These are phyloP conservation scores for Pollimyrus isidori DNA, from an alignment of 2,113 vertebrate genomes.

Conservation along the genomic window DNA sequence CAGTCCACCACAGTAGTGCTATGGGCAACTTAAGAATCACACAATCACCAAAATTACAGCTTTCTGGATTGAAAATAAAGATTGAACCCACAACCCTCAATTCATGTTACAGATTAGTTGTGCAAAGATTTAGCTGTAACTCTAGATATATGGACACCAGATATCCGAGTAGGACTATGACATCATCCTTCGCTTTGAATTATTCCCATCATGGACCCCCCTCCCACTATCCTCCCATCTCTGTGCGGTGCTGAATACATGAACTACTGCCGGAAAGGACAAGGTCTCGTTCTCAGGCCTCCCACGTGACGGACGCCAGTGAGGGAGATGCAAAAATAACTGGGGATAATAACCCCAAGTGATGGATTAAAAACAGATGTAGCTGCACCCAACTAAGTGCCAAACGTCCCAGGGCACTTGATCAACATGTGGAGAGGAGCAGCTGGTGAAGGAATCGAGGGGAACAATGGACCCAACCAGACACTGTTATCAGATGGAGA, in stretches of 20 bases:
- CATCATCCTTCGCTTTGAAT: not conserved
- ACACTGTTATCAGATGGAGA: not conserved
- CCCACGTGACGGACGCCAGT: not conserved
- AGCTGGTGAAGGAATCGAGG: conserved; percentile 8
- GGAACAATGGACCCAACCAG: not conserved
- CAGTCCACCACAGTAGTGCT: not conserved
- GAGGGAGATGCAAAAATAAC: not conserved
- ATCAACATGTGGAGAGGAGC: conserved; percentile 13
- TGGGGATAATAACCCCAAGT: conserved; percentile 8
- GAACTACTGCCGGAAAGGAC: not conserved
- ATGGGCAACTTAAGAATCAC: not conserved
- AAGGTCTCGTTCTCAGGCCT: not conserved
- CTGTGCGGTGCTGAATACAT: not conserved
- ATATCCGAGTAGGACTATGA: not conserved
- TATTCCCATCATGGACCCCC: not conserved
- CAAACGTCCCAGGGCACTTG: conserved; percentile 8
- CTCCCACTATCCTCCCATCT: not conserved
- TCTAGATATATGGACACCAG: not conserved
- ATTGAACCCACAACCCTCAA: not conserved
- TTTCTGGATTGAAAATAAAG: not conserved
- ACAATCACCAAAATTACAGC: not conserved
- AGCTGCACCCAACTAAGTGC: conserved; percentile 8
- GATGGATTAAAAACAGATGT: conserved; percentile 24
- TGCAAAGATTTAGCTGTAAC: not conserved
- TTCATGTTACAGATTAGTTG: not conserved